Base-by-base conservation (phyloP, 1,140 invertebrate genomes). In the Aphelenchoides besseyi region DNA sequence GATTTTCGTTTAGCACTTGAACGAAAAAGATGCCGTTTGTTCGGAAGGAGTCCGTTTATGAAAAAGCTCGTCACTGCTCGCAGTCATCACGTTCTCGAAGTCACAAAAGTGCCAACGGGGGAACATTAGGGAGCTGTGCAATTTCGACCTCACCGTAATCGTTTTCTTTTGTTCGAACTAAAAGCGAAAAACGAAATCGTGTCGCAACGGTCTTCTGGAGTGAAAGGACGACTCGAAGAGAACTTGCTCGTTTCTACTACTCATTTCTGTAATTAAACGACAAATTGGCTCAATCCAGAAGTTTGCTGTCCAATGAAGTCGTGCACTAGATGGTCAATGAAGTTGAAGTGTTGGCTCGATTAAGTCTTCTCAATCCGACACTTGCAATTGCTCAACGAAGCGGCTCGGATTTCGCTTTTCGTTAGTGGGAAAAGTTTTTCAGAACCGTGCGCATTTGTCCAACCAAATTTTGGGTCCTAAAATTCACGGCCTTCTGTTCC, bases 111-210 rank as follows among this genome's bases (percentile, higher is more conserved):
- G n/a, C n/a, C n/a, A n/a, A n/a, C n/a, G n/a, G n/a, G n/a, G n/a
- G n/a, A n/a, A n/a, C n/a, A n/a, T n/a, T n/a, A n/a, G n/a, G n/a
- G n/a, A n/a, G 41, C 23, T 23, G 41, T 23, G 41, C 23, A 48
- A 48, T 48, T 48, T 48, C 41, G n/a, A n/a, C n/a, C n/a, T n/a
- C 41, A 48, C 41, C 41, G 41, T 48, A 48, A 48, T 48, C 41
- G 41, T n/a, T n/a, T n/a, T n/a, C 41, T 48, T 48, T 48, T 48
- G 41, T 48, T 12, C n/a, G n/a, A n/a, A n/a, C n/a, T n/a, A n/a
- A n/a, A n/a, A n/a, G n/a, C n/a, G n/a, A n/a, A n/a, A n/a, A n/a
- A n/a, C n/a, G n/a, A n/a, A n/a, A n/a, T n/a, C n/a, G n/a, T n/a
- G n/a, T n/a, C n/a, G n/a, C n/a, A n/a, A n/a, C n/a, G n/a, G n/a